Evolutionary conservation across 2,888 invertebrate genomes (phyloP), one percentile per base, ranked within the genome.

Genomic region (Andrena marginata): DNA sequence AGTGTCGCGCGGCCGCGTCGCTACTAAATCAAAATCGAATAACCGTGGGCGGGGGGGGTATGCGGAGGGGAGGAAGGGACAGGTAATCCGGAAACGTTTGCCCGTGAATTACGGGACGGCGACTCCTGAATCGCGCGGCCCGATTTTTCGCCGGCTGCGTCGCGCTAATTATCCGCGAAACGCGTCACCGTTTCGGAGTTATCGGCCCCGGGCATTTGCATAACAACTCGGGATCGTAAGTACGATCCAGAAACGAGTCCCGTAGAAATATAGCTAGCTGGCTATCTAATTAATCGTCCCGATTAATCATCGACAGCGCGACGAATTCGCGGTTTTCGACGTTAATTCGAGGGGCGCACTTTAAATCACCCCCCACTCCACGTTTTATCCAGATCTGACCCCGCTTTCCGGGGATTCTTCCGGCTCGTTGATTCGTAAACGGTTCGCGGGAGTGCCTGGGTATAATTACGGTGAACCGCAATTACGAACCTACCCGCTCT

Each of bases 151-250:
- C 51, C 4, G 51, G 68, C 31, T 35, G 23, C 16, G 26, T n/a
- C 33, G 42, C 63, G 77, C 77, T 82, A 85, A 86, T 83, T 83
- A 85, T 72, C 75, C 67, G 82, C 59, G 73, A 79, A 83, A 80
- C 76, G 56, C 56, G 77, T 69, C 85, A 72, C 72, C 59, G 69
- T 69, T 62, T 49, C 62, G 51, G 42, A 73, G 70, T 56, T 75
- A 80, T 78, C 73, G 77, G 77, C 10, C 56, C 4, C 20, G 23
- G 7, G 20, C 75, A 86, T 86, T 86, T 84, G 67, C 86, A 86
- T 84, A 80, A 85, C 81, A 86, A 84, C 81, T 63, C 68, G 31
- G 59, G 60, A 64, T 42, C 60, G 73, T 83, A 85, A 86, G 80
- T 84, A 59, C 71, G 63, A 79, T 74, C 77, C 42, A 42, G 85